Percentiles rank a stretch among this genome's conserved stretches.
Evolutionary conservation across 1,140 invertebrate genomes (phyloP).

Genomic region (Calycopis cecrops): DNA sequence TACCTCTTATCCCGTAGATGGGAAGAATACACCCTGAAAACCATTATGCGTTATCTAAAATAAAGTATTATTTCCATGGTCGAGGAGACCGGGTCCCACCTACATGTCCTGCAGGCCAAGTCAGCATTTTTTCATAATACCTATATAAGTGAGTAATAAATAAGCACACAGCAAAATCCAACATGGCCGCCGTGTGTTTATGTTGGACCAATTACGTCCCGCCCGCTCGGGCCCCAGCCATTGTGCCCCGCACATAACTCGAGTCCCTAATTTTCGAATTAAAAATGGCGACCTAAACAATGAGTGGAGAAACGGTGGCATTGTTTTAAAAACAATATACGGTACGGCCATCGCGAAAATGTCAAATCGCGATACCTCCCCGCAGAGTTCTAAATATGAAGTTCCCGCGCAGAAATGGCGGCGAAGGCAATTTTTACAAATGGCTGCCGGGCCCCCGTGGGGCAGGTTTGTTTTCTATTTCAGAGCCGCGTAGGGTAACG

Average conservation of each 20-base stretch:
- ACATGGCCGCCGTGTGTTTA: constrained; percentile 8
- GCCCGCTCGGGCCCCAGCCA: constrained; percentile 13
- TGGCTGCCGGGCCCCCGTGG: constrained; percentile 58
- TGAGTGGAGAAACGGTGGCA: constrained; percentile 43
- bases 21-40: too few relatives aligned
- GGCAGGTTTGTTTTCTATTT: constrained; percentile 48
- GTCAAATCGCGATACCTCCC: constrained; percentile 65
- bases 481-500: constrained; percentile 33
- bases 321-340: constrained; percentile 70
- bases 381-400: constrained; percentile 68
- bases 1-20: too few relatives aligned
- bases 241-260: constrained; percentile 23
- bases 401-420: constrained; percentile 67
- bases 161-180: constrained; percentile 11
- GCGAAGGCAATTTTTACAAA: constrained; percentile 69
- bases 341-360: constrained; percentile 61
- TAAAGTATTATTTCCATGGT: too few relatives aligned
- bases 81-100: too few relatives aligned
- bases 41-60: too few relatives aligned
- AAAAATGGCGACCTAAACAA: constrained; percentile 70
- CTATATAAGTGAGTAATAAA: neutral
- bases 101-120: too few relatives aligned
- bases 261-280: constrained; percentile 62
- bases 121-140: too few relatives aligned
- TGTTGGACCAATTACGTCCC: constrained; percentile 3